A percentile compares a stretch with the other conserved stretches of the same genome.
Evolutionary conservation across 1,140 invertebrate genomes (phyloP).

Genomic region (Megalonaias nervosa): DNA sequence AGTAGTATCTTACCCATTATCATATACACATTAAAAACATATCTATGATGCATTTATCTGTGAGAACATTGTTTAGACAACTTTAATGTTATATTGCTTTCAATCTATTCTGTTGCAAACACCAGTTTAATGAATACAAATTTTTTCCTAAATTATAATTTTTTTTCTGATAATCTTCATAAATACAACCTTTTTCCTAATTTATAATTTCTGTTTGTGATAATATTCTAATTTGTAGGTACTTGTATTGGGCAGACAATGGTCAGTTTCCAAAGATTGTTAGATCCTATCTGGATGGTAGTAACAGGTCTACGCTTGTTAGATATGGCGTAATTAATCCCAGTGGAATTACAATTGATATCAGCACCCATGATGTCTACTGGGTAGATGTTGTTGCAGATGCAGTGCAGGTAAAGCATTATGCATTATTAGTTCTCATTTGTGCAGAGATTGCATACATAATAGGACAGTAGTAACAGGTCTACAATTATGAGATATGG

Average conservation of each 20-base stretch:
- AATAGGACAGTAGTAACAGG: too few relatives aligned
- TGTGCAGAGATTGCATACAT: too few relatives aligned
- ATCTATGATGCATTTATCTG: too few relatives aligned
- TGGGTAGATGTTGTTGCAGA: slow-evolving; percentile 97
- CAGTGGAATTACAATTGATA: slow-evolving; percentile 93
- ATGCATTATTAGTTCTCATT: too few relatives aligned
- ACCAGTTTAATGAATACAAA: too few relatives aligned
- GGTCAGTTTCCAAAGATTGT: slow-evolving; percentile 97
- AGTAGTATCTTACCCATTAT: too few relatives aligned
- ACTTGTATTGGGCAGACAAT: slow-evolving; percentile 98
- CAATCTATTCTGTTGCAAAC: background rate
- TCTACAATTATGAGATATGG: too few relatives aligned
- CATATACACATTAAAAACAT: too few relatives aligned
- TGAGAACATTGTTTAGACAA: too few relatives aligned
- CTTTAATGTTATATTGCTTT: background rate
- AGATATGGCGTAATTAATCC: slow-evolving; percentile 93
- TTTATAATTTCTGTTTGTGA: background rate
- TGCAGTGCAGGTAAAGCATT: slow-evolving; percentile 83
- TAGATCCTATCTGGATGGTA: slow-evolving; percentile 90
- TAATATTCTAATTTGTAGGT: slow-evolving; percentile 60
- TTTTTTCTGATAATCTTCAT: too few relatives aligned
- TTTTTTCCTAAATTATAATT: too few relatives aligned
- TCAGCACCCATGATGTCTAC: slow-evolving; percentile 94
- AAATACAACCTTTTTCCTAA: too few relatives aligned
- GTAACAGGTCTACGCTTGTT: slow-evolving; percentile 89